These are phyloP conservation scores for Muscicapa comitata DNA, from an alignment of 2,797 vertebrate genomes.

Conservation along the genomic window DNA sequence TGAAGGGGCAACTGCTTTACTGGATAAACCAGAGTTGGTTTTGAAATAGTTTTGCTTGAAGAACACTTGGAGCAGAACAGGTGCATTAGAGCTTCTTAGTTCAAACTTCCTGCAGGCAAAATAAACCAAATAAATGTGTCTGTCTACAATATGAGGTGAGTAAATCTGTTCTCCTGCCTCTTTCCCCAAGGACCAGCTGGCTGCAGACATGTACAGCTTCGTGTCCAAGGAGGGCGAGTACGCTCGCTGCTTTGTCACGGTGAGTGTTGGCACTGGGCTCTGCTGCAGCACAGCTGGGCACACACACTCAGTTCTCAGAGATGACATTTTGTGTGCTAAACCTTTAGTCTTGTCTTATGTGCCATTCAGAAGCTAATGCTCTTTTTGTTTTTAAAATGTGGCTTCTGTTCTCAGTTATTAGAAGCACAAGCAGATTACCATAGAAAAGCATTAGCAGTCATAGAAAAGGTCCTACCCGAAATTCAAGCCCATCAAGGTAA, in stretches of 20 bases:
- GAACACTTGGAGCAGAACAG: not conserved
- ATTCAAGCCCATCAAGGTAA: constrained; percentile 98
- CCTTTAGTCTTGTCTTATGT: constrained; percentile 67
- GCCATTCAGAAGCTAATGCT: constrained; percentile 72
- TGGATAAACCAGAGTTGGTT: not conserved
- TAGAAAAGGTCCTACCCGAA: constrained; percentile 94
- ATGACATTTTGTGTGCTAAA: constrained; percentile 65
- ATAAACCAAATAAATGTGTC: accelerated
- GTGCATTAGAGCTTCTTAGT: not conserved
- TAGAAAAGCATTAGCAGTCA: constrained; percentile 95
- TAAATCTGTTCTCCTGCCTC: not conserved
- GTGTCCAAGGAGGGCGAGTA: constrained; percentile 96
- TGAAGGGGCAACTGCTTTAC: not conserved
- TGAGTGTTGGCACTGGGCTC: constrained; percentile 69
- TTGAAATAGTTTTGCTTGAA: not conserved
- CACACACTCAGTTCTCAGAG: not conserved
- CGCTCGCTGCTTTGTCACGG: constrained; percentile 88
- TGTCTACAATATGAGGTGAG: not conserved
- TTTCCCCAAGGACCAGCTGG: constrained; percentile 88
- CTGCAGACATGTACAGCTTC: constrained; percentile 97
- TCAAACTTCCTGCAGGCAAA: not conserved
- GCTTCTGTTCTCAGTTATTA: constrained; percentile 92
- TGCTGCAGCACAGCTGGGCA: not conserved
- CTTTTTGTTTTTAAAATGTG: constrained; percentile 79
- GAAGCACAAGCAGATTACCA: constrained; percentile 99